A percentile compares a stretch with the other conserved stretches of the same genome.
phyloP scores from a whole-genome alignment of 2,888 invertebrate genomes.

The Troides aeacus region DNA sequence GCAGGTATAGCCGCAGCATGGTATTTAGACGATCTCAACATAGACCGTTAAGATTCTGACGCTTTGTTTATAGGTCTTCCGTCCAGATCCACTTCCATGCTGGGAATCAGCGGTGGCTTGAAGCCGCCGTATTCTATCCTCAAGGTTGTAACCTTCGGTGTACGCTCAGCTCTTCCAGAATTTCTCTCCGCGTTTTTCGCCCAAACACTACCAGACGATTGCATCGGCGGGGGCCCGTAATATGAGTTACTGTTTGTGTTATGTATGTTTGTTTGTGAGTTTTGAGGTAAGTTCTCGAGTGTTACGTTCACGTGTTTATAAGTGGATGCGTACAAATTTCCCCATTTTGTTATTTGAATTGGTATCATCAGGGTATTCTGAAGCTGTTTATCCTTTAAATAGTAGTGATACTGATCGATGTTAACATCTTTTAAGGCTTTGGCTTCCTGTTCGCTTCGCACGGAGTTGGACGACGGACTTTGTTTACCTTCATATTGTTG shows the following conservation, averaged over 20 bases:
- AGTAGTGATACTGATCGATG: constrained; percentile 38
- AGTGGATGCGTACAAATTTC: constrained; percentile 64
- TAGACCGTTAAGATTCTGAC: no score
- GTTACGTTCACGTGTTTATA: constrained; percentile 61
- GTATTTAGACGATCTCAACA: no score
- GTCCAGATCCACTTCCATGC: constrained; percentile 88
- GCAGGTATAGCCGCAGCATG: no score
- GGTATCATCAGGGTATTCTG: constrained; percentile 34
- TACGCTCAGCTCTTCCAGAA: constrained; percentile 78
- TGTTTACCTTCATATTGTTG: constrained; percentile 10
- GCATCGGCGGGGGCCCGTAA: constrained; percentile 77
- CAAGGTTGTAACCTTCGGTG: constrained; percentile 68
- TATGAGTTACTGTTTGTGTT: constrained; percentile 46
- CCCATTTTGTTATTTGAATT: constrained; percentile 55
- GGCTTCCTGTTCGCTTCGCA: constrained; percentile 32
- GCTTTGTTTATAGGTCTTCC: constrained; percentile 80
- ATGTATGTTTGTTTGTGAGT: constrained; percentile 47
- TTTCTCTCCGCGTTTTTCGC: constrained; percentile 67
- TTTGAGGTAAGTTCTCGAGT: constrained; percentile 34
- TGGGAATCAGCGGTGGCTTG: constrained; percentile 89
- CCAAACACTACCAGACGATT: constrained; percentile 49
- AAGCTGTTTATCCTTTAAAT: constrained; percentile 38
- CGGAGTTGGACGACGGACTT: constrained; percentile 22
- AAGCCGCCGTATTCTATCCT: constrained; percentile 90
- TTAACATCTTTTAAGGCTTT: constrained; percentile 1